A percentile compares a stretch with the other conserved stretches of the same genome.
Conservation (phyloP, 2,797 vertebrate species). For the Enteromius anoplus region DNA sequence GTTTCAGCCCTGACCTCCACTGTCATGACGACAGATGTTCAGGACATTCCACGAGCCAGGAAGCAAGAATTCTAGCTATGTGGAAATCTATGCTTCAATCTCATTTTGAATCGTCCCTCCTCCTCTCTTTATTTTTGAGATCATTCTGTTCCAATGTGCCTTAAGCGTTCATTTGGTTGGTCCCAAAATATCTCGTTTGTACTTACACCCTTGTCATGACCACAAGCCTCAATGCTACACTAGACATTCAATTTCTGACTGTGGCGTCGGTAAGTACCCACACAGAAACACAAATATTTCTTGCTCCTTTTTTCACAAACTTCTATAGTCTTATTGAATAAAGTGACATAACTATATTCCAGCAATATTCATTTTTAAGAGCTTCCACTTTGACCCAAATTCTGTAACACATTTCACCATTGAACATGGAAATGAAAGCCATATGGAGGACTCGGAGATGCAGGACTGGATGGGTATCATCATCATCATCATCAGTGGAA, state of each 20-base stretch:
- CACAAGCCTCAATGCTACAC: slow-evolving; percentile 56
- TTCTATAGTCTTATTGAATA: slow-evolving; percentile 14
- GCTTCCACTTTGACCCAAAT: slow-evolving; percentile 68
- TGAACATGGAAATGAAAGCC: slow-evolving; percentile 71
- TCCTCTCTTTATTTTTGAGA: slow-evolving; percentile 15
- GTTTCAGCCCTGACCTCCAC: slow-evolving; percentile 65
- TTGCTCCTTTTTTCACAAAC: background rate
- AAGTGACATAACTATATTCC: slow-evolving; percentile 48
- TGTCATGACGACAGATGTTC: slow-evolving; percentile 79
- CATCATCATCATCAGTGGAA: slow-evolving; percentile 35
- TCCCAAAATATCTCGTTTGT: slow-evolving; percentile 66
- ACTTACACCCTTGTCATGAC: slow-evolving; percentile 66
- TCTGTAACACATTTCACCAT: slow-evolving; percentile 67
- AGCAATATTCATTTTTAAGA: slow-evolving; percentile 52
- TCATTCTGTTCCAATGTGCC: slow-evolving; percentile 17
- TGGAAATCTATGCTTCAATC: slow-evolving; percentile 63
- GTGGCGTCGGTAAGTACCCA: slow-evolving; percentile 38
- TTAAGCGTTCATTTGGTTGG: slow-evolving; percentile 26
- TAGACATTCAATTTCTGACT: slow-evolving; percentile 63
- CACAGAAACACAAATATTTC: slow-evolving; percentile 22
- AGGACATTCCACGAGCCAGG: slow-evolving; percentile 72
- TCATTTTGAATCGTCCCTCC: slow-evolving; percentile 19
- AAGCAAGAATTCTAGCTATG: slow-evolving; percentile 76
- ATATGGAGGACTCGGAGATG: slow-evolving; percentile 63
- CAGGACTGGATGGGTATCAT: slow-evolving; percentile 48